Percentiles rank a stretch among this genome's conserved stretches.
These are phyloP conservation scores for Polyommatus iphigenia DNA, from an alignment of 2,888 invertebrate species.

Conservation along the genomic window DNA sequence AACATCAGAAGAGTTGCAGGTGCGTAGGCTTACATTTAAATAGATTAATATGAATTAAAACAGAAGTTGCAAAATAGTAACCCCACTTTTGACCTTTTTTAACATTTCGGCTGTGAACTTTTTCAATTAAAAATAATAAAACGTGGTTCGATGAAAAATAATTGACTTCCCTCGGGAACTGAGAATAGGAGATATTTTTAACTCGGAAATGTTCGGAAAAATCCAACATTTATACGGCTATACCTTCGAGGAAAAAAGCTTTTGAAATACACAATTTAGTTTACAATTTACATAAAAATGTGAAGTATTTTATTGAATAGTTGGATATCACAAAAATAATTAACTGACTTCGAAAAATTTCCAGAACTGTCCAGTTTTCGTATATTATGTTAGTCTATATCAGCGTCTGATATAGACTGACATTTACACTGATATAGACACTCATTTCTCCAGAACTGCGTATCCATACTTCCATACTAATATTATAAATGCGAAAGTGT, in stretches of 20 bases:
- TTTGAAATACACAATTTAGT: not conserved
- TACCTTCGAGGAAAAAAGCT: not conserved
- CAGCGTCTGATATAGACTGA: no score
- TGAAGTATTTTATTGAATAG: not conserved
- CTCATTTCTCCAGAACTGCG: no score
- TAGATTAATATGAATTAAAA: no score
- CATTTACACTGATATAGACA: no score
- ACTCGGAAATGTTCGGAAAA: not conserved
- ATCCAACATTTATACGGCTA: not conserved
- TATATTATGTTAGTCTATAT: no score
- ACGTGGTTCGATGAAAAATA: conserved; percentile 1
- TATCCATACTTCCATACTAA: no score
- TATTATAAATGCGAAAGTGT: no score
- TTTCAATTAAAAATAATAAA: conserved; percentile 8
- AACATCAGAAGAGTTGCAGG: no score
- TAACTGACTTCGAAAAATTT: no score
- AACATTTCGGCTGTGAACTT: not conserved
- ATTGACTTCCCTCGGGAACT: not conserved
- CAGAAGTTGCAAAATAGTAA: not conserved
- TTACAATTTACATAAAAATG: not conserved
- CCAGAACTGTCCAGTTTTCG: no score
- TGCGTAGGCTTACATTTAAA: no score
- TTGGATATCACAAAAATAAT: not conserved
- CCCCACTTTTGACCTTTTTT: not conserved
- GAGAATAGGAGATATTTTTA: not conserved